These are phyloP conservation scores for Leptinotarsa undecemlineata DNA, from an alignment of 1,140 invertebrate species.

Conservation along the genomic window DNA sequence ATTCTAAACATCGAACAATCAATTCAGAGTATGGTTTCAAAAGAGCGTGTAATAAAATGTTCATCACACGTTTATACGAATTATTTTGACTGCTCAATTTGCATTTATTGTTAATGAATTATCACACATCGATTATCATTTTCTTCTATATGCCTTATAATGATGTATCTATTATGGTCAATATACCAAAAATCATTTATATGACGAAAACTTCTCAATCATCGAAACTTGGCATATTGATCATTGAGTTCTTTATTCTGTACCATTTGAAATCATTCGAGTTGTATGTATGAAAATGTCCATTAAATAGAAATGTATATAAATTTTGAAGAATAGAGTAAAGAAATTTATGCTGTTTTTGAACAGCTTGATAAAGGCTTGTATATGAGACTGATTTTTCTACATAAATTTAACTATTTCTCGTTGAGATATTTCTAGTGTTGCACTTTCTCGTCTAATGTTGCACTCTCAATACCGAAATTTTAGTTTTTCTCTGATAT, in stretches of 20 bases:
- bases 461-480: constrained; percentile 12
- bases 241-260: background rate
- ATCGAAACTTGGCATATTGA: background rate
- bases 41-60: background rate
- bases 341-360: constrained; percentile 22
- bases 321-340: constrained; percentile 13
- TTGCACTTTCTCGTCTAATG: constrained; percentile 32
- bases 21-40: constrained; percentile 34
- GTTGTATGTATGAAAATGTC: constrained; percentile 30
- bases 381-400: constrained; percentile 55
- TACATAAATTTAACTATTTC: constrained; percentile 45
- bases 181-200: background rate
- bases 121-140: constrained; percentile 9
- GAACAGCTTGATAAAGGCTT: constrained; percentile 42
- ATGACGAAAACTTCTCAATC: background rate
- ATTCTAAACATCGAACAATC: constrained; percentile 52
- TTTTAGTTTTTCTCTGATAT: background rate
- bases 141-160: too few species aligned
- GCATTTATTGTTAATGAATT: background rate
- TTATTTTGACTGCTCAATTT: background rate
- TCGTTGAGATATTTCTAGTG: constrained; percentile 33
- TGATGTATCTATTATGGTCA: too few species aligned
- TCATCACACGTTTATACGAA: background rate
- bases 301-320: constrained; percentile 22
- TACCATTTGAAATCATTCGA: background rate